Percentiles rank a stretch among this genome's conserved stretches.
Evolutionary conservation across 2,797 vertebrate genomes (phyloP).

Genomic region (Cheracebus regulus): DNA sequence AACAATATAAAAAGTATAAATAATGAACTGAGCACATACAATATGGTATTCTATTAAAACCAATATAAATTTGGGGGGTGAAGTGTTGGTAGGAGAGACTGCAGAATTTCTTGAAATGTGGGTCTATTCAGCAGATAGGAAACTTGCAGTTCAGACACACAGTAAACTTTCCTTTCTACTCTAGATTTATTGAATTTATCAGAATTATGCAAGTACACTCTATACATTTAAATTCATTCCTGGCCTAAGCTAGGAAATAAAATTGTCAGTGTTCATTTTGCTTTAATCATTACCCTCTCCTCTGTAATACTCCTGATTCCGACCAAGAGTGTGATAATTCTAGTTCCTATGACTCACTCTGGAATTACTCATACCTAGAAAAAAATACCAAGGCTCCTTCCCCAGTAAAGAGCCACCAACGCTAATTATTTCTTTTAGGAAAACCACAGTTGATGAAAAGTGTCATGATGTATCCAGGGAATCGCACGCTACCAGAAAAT

Average conservation of each 20-base stretch:
- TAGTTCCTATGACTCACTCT: background rate
- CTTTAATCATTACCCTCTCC: background rate
- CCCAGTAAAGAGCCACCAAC: background rate
- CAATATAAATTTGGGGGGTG: constrained; percentile 62
- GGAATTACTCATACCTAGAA: constrained; percentile 47
- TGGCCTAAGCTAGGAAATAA: background rate
- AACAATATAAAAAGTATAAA: constrained; percentile 54
- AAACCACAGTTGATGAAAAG: constrained; percentile 40
- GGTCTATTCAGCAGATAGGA: constrained; percentile 87
- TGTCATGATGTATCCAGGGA: background rate
- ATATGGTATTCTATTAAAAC: constrained; percentile 78
- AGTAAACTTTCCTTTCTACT: background rate
- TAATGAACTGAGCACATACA: constrained; percentile 77
- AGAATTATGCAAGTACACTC: background rate
- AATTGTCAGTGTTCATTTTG: background rate
- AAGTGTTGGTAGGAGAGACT: constrained; percentile 68
- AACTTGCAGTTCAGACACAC: constrained; percentile 56
- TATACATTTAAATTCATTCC: background rate
- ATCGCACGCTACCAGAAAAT: constrained; percentile 1
- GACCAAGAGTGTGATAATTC: background rate
- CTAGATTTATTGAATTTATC: background rate
- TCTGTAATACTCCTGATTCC: background rate
- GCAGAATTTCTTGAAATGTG: constrained; percentile 78
- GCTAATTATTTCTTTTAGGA: constrained; percentile 26
- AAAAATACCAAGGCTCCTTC: constrained; percentile 48